Percentiles rank a stretch among this genome's conserved stretches.
phyloP scores from a whole-genome alignment of 2,113 vertebrate species.

The Otus sunia region DNA sequence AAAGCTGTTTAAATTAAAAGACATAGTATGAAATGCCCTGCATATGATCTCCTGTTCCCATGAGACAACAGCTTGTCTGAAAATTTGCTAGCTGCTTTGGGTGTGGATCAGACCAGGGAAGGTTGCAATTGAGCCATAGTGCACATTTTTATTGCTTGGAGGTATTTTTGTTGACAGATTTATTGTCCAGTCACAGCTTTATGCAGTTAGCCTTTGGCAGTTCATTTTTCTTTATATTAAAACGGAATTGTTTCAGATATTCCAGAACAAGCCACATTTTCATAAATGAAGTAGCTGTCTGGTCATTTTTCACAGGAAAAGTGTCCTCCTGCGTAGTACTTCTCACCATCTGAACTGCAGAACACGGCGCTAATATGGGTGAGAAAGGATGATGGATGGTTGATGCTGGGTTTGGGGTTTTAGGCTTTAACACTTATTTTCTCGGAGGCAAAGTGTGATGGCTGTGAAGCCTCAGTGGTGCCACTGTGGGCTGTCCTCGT shows the following conservation, averaged over 20 bases:
- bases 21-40: not conserved
- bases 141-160: conserved; percentile 4
- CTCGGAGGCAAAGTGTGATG: not conserved
- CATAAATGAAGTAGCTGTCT: conserved; percentile 2
- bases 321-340: not conserved
- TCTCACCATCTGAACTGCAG: not conserved
- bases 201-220: conserved; percentile 19
- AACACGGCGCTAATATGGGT: not conserved
- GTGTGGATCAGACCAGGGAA: not conserved
- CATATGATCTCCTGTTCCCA: not conserved
- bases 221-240: conserved; percentile 37
- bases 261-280: conserved; percentile 10
- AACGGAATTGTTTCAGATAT: conserved; percentile 19
- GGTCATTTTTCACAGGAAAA: conserved; percentile 22
- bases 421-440: not conserved
- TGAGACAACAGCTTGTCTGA: not conserved
- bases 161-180: conserved; percentile 40
- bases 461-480: not conserved
- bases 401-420: not conserved
- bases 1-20: conserved; percentile 19
- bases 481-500: rapidly evolving
- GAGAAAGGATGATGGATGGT: not conserved
- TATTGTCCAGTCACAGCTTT: conserved; percentile 37
- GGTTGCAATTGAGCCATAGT: not conserved
- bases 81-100: not conserved